A percentile compares a stretch with the other conserved stretches of the same genome.
Conservation (phyloP, 2,797 vertebrate genomes). For the Podarcis siculus region DNA sequence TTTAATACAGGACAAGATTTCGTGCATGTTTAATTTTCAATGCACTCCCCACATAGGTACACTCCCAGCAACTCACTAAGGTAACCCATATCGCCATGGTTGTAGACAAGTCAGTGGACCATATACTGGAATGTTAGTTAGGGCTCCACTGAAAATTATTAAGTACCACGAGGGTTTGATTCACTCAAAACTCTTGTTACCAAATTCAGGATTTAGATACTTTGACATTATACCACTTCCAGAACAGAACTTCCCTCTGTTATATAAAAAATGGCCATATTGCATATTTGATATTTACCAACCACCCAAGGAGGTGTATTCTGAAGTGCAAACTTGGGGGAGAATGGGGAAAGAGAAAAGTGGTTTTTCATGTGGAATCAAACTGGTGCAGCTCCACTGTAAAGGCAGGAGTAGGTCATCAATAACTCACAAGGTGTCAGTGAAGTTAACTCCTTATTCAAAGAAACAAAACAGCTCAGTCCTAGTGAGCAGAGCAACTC, state of each 20-base stretch:
- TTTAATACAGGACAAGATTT: not conserved
- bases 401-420: not conserved
- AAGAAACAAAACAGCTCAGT: no score
- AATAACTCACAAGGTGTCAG: not conserved
- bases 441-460: no score
- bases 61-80: conserved; percentile 3
- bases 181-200: not conserved
- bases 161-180: conserved; percentile 10
- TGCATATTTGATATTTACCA: not conserved
- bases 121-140: not conserved
- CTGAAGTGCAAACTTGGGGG: not conserved
- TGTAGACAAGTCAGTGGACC: no score
- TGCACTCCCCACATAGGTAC: not conserved
- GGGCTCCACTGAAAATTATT: not conserved
- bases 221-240: conserved; percentile 29
- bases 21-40: not conserved
- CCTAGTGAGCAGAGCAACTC: not conserved
- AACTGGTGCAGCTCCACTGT: no score
- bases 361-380: no score
- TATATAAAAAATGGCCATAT: not conserved
- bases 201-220: not conserved
- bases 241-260: not conserved
- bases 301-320: not conserved
- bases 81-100: not conserved
- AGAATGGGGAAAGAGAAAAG: no score